These are phyloP conservation scores for Enteromius afrohamiltoni DNA, from an alignment of 2,797 vertebrate species.

Conservation along the genomic window DNA sequence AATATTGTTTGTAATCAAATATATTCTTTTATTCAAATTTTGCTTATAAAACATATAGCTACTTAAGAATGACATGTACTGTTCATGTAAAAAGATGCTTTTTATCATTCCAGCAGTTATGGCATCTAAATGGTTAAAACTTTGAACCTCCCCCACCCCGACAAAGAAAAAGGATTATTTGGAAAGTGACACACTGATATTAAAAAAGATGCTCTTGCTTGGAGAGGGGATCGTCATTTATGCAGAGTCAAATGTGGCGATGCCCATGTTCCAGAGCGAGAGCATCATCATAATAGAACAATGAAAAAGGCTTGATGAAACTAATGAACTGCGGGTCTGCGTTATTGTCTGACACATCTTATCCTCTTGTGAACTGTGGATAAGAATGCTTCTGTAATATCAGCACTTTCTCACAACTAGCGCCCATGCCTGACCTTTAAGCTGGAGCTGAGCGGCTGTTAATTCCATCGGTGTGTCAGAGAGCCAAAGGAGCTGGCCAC, in stretches of 20 bases:
- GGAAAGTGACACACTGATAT: neutral
- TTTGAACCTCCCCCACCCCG: neutral
- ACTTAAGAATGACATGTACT: neutral
- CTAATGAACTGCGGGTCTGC: constrained; percentile 28
- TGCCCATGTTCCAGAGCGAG: neutral
- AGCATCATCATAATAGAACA: constrained; percentile 34
- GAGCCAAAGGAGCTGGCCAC: constrained; percentile 34
- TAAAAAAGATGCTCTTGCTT: constrained; percentile 11
- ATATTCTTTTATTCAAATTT: neutral
- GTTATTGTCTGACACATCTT: constrained; percentile 46
- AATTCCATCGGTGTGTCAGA: constrained; percentile 40
- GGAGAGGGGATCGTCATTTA: neutral
- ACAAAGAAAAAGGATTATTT: neutral
- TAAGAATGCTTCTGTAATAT: constrained; percentile 49
- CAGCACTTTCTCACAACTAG: constrained; percentile 46
- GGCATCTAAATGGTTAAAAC: neutral
- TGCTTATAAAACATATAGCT: neutral
- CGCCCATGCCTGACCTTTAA: constrained; percentile 53
- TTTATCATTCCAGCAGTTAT: neutral
- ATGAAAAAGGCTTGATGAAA: constrained; percentile 12
- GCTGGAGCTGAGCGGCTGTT: constrained; percentile 45
- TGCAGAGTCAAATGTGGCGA: constrained; percentile 5
- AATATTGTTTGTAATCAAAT: neutral
- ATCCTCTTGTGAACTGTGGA: constrained; percentile 35
- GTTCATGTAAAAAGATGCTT: neutral